These are phyloP conservation scores for Antechinus stuartii DNA, from an alignment of 2,113 vertebrate genomes.

Conservation along the genomic window DNA sequence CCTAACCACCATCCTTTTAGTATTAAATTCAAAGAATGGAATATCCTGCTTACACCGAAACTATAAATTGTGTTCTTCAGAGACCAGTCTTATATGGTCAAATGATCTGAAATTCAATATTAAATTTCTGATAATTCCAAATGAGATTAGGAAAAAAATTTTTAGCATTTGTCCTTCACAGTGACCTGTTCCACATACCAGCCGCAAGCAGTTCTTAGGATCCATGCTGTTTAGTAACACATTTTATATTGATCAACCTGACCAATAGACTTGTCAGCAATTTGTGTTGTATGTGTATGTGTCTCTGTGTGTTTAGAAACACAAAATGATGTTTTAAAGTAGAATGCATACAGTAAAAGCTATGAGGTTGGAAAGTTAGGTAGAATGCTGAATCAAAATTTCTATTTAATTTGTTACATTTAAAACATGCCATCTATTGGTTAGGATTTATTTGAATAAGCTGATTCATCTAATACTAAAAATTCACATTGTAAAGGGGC, in stretches of 20 bases:
- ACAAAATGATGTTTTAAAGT: constrained; percentile 45
- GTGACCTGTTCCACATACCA: constrained; percentile 73
- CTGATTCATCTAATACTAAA: constrained; percentile 41
- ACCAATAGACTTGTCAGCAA: constrained; percentile 79
- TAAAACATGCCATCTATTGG: constrained; percentile 18
- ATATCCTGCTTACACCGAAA: constrained; percentile 11
- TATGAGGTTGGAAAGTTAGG: constrained; percentile 18
- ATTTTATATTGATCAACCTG: constrained; percentile 78
- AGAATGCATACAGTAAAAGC: constrained; percentile 27
- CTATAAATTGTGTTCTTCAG: constrained; percentile 7
- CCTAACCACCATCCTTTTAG: constrained; percentile 31
- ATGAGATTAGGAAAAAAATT: constrained; percentile 60
- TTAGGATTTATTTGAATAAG: constrained; percentile 51
- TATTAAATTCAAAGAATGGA: constrained; percentile 39
- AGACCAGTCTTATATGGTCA: constrained; percentile 47
- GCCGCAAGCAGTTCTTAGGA: constrained; percentile 80
- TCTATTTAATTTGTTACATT: constrained; percentile 1
- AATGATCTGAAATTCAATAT: constrained; percentile 63
- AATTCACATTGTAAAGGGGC: constrained; percentile 22
- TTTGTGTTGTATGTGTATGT: constrained; percentile 61
- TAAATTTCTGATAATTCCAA: constrained; percentile 58
- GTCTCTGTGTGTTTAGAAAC: neutral
- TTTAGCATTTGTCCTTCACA: constrained; percentile 69
- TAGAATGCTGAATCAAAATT: constrained; percentile 18
- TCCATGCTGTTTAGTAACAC: constrained; percentile 77